Evolutionary conservation across 2,113 vertebrate genomes (phyloP).

Genomic region (Leptobrachium ailaonicum): DNA sequence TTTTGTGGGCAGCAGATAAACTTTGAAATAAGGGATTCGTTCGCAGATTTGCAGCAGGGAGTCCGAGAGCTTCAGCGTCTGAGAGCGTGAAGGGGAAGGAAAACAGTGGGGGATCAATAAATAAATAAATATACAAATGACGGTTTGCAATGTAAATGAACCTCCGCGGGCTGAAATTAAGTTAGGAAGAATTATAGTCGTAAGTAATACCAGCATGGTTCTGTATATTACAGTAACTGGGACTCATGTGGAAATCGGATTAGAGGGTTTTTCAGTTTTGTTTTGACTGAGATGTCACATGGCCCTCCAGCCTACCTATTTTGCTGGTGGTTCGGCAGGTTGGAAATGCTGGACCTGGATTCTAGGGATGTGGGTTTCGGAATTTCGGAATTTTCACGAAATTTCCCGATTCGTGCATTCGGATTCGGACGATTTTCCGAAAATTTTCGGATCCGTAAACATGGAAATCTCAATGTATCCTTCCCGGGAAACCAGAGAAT

Average conservation of each 20-base stretch:
- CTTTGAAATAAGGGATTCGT: constrained; percentile 66
- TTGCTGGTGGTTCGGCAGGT: too few relatives aligned
- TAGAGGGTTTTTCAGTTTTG: too few relatives aligned
- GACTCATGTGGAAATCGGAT: background rate
- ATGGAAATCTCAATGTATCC: too few relatives aligned
- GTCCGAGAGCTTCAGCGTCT: constrained; percentile 50
- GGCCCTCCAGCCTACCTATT: too few relatives aligned
- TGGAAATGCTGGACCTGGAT: too few relatives aligned
- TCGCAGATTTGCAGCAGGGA: constrained; percentile 62
- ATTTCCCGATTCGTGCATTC: too few relatives aligned
- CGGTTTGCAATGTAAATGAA: constrained; percentile 29
- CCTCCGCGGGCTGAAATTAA: constrained; percentile 14
- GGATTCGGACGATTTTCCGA: too few relatives aligned
- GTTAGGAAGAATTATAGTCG: background rate
- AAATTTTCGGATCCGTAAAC: too few relatives aligned
- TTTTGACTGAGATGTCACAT: too few relatives aligned
- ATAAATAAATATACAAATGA: constrained; percentile 52
- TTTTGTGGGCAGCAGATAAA: constrained; percentile 70
- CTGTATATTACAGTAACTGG: background rate
- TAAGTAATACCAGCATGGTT: constrained; percentile 10
- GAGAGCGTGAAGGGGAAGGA: constrained; percentile 54
- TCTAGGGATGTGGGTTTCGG: too few relatives aligned
- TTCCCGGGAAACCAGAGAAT: too few relatives aligned
- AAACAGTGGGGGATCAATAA: constrained; percentile 59
- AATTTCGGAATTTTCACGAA: too few relatives aligned